These are phyloP conservation scores for Ophiothrix spiculata DNA, from an alignment of 35 echinoderm and acorn worm species.

Conservation along the genomic window DNA sequence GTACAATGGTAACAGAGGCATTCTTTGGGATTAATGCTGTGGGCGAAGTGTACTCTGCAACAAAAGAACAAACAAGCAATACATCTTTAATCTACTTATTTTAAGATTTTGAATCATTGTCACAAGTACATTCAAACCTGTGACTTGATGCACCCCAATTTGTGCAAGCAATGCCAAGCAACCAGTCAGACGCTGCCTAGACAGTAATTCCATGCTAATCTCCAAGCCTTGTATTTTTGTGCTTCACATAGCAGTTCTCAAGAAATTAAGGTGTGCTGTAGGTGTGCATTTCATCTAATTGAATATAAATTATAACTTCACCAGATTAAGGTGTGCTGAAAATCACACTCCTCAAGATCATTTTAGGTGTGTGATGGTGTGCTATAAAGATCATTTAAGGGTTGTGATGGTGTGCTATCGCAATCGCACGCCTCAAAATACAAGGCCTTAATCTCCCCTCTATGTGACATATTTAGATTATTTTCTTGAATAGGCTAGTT, in stretches of 20 bases:
- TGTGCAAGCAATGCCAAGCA: background rate
- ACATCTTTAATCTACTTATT: background rate
- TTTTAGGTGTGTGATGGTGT: no score
- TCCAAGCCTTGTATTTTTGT: background rate
- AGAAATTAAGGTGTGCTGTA: no score
- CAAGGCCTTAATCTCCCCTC: no score
- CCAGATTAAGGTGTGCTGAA: no score
- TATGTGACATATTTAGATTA: no score
- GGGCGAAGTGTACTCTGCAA: slow-evolving; percentile 73
- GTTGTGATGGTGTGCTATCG: no score
- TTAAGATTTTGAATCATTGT: background rate
- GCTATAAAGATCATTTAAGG: no score
- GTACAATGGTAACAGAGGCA: slow-evolving; percentile 75
- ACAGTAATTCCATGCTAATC: background rate
- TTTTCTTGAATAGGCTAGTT: no score
- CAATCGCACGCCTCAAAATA: no score
- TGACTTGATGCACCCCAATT: background rate
- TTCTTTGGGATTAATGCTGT: slow-evolving; percentile 85
- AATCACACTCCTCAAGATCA: no score
- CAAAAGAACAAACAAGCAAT: slow-evolving; percentile 10
- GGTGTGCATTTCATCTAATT: no score
- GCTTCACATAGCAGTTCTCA: background rate
- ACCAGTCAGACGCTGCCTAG: background rate
- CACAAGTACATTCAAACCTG: background rate
- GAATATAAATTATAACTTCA: no score